Evolutionary conservation across 2,113 vertebrate genomes (phyloP).

Genomic region (Talpa occidentalis): DNA sequence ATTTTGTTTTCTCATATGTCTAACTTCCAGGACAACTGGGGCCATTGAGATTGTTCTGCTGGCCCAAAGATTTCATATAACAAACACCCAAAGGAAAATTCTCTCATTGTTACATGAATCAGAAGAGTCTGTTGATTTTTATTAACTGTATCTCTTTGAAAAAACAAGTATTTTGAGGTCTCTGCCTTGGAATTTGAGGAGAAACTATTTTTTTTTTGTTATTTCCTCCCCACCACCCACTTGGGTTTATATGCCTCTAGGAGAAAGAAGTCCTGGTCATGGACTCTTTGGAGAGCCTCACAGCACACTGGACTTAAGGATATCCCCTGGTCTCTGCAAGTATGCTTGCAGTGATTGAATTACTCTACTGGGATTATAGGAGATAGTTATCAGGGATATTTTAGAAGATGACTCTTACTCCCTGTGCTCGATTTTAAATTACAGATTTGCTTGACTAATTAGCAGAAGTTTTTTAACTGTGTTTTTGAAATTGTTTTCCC

Average conservation of each 20-base stretch:
- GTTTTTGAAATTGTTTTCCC: background rate
- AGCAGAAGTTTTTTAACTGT: background rate
- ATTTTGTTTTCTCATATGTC: background rate
- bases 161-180: background rate
- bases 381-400: background rate
- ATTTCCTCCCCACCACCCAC: background rate
- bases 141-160: background rate
- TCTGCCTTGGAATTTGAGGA: background rate
- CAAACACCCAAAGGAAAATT: background rate
- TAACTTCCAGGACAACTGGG: background rate
- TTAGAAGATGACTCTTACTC: background rate
- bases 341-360: background rate
- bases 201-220: background rate
- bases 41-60: background rate
- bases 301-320: background rate
- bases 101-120: background rate
- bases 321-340: background rate
- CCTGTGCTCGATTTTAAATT: constrained; percentile 17
- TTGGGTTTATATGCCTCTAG: background rate
- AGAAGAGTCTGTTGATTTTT: background rate
- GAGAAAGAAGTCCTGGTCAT: background rate
- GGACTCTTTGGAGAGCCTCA: background rate
- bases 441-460: background rate
- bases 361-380: background rate
- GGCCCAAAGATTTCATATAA: background rate